A percentile compares a stretch with the other conserved stretches of the same genome.
phyloP scores from a whole-genome alignment of 2,888 invertebrate genomes.

The Palloptera scutellata region DNA sequence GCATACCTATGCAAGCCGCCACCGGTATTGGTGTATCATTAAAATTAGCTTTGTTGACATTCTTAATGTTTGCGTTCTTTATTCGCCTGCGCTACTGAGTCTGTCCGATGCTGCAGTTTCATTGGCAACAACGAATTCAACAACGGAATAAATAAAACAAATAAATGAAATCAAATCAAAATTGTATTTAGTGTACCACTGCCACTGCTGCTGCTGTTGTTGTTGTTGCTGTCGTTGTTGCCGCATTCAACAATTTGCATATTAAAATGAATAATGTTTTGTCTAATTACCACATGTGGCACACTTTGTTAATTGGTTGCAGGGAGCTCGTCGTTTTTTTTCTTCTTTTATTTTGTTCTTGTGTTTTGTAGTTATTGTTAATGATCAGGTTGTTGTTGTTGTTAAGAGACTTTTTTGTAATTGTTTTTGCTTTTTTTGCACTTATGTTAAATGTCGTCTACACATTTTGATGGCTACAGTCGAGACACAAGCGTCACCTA shows the following conservation, averaged over 20 bases:
- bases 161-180: not conserved
- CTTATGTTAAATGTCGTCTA: slow-evolving; percentile 3
- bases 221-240: slow-evolving; percentile 8
- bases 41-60: not conserved
- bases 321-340: not conserved
- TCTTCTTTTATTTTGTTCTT: not conserved
- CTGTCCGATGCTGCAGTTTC: too few species aligned
- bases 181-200: not conserved
- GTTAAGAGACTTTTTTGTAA: too few species aligned
- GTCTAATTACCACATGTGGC: slow-evolving; percentile 39
- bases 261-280: slow-evolving; percentile 41
- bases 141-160: too few species aligned
- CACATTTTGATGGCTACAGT: slow-evolving; percentile 4
- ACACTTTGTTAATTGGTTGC: slow-evolving; percentile 15
- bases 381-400: not conserved
- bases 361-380: not conserved
- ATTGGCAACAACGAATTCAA: too few species aligned
- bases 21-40: slow-evolving; percentile 14
- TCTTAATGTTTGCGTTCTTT: too few species aligned
- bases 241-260: slow-evolving; percentile 36
- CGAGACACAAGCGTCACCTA: too few species aligned
- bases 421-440: not conserved
- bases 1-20: slow-evolving; percentile 15
- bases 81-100: too few species aligned
- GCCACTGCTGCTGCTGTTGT: not conserved